Evolutionary conservation across 2,888 invertebrate species (phyloP), one percentile per base, ranked within the genome.

Genomic region (Scaptomyza cyrtandrae): DNA sequence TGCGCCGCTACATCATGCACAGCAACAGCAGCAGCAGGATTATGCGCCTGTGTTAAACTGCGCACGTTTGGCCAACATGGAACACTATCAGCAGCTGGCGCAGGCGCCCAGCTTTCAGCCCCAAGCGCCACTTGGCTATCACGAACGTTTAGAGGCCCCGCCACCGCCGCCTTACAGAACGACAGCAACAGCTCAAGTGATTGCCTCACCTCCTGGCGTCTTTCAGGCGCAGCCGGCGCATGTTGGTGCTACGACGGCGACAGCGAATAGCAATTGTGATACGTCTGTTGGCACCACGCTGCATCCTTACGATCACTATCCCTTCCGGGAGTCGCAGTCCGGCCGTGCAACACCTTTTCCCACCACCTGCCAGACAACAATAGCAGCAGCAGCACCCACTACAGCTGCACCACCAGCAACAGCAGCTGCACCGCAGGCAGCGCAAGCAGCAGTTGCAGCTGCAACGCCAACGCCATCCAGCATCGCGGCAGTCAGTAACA

Each of bases 261-360:
- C 71, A 70, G 45, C 55, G 75, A 76, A 44, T 67, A 79, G 69
- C 71, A 89, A 78, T 71, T 90, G 90, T 82, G 85, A 88, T 86
- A 78, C 67, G 44, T 66, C 74, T 3, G 41, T 49, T 39, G 43
- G 60, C 57, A 72, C 62, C 24, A 72, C 64, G 49, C 64, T 92
- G 53, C 92, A 92, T 80, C 92, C 92, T 3, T 92, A 92, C 67
- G 92, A 92, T 71, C 92, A 92, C 71, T 92, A 89, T 91, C 93
- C 80, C 61, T 92, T 90, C 74, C 91, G 90, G 72, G 92, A 92
- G 78, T 75, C 90, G 45, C 91, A 91, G 50, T 93, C 93, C 27
- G 95, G 95, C 6, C 94, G 95, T 79, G 95, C 95, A 83, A 96
- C 95, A 57, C 96, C 95, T 67, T 96, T 94, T 91, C 95, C 95